Evolutionary conservation across 2,113 vertebrate species (phyloP).

Genomic region (Pygoscelis antarcticus): DNA sequence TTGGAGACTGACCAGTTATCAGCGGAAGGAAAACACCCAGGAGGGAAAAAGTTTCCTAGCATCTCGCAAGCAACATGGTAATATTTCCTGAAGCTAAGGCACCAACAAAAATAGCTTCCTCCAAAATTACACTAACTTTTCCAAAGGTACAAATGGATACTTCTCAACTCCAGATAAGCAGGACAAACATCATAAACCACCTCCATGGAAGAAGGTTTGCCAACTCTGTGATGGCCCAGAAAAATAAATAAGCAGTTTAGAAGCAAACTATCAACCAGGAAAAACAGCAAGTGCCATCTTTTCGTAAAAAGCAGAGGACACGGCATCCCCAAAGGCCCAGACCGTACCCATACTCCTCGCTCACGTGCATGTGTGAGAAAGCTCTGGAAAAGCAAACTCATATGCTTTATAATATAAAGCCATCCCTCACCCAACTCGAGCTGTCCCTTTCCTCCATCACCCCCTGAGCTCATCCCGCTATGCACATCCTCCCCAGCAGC

Average conservation of each 20-base stretch:
- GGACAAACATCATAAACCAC: neutral
- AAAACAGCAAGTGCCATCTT: fast-evolving
- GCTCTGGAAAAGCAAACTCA: neutral
- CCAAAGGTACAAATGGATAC: neutral
- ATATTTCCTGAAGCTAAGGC: neutral
- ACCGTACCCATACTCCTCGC: neutral
- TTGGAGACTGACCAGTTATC: neutral
- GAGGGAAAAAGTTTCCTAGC: neutral
- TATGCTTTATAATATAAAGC: neutral
- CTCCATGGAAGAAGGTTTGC: neutral
- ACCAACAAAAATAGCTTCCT: neutral
- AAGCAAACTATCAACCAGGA: neutral
- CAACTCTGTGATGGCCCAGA: neutral
- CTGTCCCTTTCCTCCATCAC: neutral
- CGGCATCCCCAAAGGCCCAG: neutral
- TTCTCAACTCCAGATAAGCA: neutral
- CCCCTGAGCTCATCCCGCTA: neutral
- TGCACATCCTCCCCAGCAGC: neutral
- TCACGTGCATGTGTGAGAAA: neutral
- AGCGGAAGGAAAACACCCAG: neutral
- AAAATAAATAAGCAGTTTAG: neutral
- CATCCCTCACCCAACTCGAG: neutral
- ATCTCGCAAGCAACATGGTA: neutral
- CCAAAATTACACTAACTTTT: neutral
- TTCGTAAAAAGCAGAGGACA: neutral